A percentile compares a stretch with the other conserved stretches of the same genome.
Conservation (phyloP, 2,113 vertebrate genomes). For the Charadrius vociferus region DNA sequence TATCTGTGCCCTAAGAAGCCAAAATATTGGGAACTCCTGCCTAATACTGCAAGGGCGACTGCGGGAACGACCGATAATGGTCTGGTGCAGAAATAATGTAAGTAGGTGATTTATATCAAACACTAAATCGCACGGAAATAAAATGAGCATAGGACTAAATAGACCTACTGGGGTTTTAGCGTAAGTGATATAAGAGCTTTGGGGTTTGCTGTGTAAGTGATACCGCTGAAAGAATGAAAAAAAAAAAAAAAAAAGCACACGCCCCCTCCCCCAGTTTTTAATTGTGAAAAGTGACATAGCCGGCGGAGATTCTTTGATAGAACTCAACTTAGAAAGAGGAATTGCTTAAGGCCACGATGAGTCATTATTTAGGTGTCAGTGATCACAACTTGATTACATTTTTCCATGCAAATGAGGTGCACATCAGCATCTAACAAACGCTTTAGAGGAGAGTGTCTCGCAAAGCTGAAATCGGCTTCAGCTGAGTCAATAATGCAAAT, state of each 20-base stretch:
- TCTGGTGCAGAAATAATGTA: no score
- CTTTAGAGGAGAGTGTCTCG: neutral
- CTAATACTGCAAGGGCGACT: no score
- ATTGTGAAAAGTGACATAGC: neutral
- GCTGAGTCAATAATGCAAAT: neutral
- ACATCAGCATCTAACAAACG: neutral
- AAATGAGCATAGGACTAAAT: accelerated
- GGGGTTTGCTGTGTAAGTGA: neutral
- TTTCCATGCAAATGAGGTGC: neutral
- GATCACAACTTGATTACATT: accelerated
- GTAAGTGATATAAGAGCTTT: neutral
- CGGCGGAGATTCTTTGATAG: accelerated
- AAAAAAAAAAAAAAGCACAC: no score
- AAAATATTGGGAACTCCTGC: no score
- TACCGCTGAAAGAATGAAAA: neutral
- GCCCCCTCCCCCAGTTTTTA: neutral
- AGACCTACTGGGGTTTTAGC: neutral
- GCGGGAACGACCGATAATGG: no score
- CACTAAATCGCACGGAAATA: no score
- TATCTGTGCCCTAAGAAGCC: no score
- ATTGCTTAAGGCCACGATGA: neutral
- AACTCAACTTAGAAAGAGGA: neutral
- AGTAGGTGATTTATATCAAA: no score
- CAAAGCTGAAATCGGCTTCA: neutral
- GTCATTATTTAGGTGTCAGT: neutral